A percentile compares a stretch with the other conserved stretches of the same genome.
phyloP scores from a whole-genome alignment of 2,888 invertebrate genomes.

The Lordiphosa fenestrarum region DNA sequence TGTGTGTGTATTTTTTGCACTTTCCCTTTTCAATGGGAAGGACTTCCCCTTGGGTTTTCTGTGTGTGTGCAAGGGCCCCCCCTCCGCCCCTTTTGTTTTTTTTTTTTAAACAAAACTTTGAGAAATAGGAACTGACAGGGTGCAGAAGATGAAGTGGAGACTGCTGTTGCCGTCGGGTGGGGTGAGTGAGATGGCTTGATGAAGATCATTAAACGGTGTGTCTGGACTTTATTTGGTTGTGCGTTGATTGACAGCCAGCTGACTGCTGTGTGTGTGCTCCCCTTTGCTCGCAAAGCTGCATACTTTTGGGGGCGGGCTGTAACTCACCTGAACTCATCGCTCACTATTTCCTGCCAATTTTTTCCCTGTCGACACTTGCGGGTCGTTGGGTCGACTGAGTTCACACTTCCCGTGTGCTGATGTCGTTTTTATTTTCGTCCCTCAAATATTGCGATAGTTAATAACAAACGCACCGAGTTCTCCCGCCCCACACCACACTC shows the following conservation, averaged over 20 bases:
- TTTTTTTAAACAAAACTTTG: slow-evolving; percentile 21
- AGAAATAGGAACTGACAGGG: slow-evolving; percentile 23
- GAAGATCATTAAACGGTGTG: slow-evolving; percentile 58
- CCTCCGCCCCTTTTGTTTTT: not conserved
- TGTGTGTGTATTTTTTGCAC: slow-evolving; percentile 38
- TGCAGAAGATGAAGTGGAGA: slow-evolving; percentile 5
- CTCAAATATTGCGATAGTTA: slow-evolving; percentile 64
- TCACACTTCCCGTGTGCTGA: slow-evolving; percentile 21
- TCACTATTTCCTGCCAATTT: slow-evolving; percentile 45
- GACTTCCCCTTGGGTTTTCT: not conserved
- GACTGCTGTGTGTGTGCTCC: slow-evolving; percentile 8
- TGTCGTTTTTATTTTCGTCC: slow-evolving; percentile 31
- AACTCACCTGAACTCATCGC: slow-evolving; percentile 3
- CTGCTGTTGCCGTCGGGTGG: not conserved
- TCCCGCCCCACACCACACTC: too few species aligned
- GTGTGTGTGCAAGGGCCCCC: not conserved
- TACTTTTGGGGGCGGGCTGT: too few species aligned
- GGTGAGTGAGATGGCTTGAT: slow-evolving; percentile 16
- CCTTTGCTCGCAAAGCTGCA: not conserved
- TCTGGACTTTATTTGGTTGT: slow-evolving; percentile 54
- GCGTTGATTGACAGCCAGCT: slow-evolving; percentile 60
- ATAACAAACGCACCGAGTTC: slow-evolving; percentile 59
- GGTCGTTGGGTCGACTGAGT: slow-evolving; percentile 5
- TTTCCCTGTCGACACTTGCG: slow-evolving; percentile 29
- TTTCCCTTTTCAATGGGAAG: slow-evolving; percentile 49